Evolutionary conservation across 2,113 vertebrate species (phyloP).

Genomic region (Erythrolamprus reginae): DNA sequence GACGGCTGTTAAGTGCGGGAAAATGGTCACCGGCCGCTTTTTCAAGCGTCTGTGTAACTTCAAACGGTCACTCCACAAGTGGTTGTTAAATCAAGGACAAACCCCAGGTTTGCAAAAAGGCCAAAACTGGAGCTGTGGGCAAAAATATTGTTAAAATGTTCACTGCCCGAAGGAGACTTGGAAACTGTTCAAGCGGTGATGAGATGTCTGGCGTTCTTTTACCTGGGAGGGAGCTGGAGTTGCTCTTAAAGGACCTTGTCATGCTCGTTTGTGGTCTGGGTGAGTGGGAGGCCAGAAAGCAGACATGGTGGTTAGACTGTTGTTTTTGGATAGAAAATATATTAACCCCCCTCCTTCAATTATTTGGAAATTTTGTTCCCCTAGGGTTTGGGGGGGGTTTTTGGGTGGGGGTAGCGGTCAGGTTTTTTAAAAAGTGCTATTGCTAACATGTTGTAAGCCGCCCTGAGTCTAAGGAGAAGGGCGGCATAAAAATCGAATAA

Average conservation of each 20-base stretch:
- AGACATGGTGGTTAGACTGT: background rate
- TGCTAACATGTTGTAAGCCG: no score
- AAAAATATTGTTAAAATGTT: background rate
- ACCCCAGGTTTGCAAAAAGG: background rate
- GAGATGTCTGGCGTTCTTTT: fast-evolving
- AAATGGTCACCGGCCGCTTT: fast-evolving
- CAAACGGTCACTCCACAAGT: background rate
- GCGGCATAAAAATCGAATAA: no score
- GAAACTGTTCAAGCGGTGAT: background rate
- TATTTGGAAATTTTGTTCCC: no score
- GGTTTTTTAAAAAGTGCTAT: no score
- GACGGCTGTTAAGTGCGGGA: fast-evolving
- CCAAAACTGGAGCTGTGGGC: background rate
- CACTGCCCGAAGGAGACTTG: fast-evolving
- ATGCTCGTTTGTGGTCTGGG: background rate
- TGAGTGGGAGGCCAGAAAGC: background rate
- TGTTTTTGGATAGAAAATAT: background rate
- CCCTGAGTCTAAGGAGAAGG: no score
- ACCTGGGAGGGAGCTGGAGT: background rate
- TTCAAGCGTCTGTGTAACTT: background rate
- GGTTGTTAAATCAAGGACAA: background rate
- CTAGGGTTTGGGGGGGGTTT: no score
- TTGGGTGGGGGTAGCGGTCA: no score
- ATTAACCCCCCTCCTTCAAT: no score
- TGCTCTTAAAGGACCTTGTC: background rate